Evolutionary conservation across 2,888 invertebrate genomes (phyloP).

Genomic region (Erpobdella octoculata): DNA sequence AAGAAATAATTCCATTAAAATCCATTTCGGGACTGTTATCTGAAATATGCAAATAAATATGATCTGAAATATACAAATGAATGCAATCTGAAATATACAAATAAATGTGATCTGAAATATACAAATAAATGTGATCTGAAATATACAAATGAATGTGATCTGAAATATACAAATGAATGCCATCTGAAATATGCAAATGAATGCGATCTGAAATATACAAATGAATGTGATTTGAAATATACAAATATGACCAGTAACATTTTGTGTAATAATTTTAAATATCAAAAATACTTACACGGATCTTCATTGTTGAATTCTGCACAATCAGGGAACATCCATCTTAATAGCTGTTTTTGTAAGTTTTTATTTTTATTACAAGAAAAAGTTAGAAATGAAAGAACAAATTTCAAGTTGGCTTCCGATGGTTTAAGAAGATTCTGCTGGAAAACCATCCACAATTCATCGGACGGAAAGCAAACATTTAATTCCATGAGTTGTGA

Average conservation of each 20-base stretch:
- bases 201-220: too few species aligned
- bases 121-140: too few species aligned
- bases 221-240: too few species aligned
- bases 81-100: too few species aligned
- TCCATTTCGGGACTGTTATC: background rate
- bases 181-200: too few species aligned
- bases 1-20: background rate
- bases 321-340: conserved; percentile 20
- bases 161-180: too few species aligned
- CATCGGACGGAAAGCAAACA: background rate
- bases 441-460: conserved; percentile 23
- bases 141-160: too few species aligned
- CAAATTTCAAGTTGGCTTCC: background rate
- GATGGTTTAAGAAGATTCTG: conserved; percentile 8
- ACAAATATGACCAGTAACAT: too few species aligned
- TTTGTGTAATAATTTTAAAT: too few species aligned
- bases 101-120: too few species aligned
- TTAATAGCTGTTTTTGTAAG: background rate
- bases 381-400: conserved; percentile 11
- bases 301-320: background rate
- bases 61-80: too few species aligned
- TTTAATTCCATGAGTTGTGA: conserved; percentile 11
- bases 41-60: too few species aligned
- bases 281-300: background rate
- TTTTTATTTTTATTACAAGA: background rate